Evolutionary conservation across 2,113 vertebrate species (phyloP).

Genomic region (Pelusios castaneus): DNA sequence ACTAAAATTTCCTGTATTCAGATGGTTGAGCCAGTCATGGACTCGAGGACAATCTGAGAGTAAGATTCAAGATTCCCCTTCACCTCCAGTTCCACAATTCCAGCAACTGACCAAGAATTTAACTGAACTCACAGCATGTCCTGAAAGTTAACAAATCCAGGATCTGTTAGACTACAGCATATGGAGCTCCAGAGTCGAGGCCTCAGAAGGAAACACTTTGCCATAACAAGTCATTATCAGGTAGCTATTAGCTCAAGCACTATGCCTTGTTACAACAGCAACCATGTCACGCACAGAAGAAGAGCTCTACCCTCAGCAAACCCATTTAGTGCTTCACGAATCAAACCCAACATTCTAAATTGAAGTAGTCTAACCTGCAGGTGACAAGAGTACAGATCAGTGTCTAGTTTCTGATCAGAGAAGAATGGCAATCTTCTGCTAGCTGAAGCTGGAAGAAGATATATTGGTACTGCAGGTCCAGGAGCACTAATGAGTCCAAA

Average conservation of each 20-base stretch:
- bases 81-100: neutral
- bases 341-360: neutral
- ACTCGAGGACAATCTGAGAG: neutral
- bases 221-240: neutral
- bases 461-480: neutral
- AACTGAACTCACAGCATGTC: neutral
- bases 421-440: neutral
- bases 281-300: neutral
- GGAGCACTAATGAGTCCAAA: neutral
- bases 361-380: neutral
- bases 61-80: neutral
- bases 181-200: neutral
- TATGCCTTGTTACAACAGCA: neutral
- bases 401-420: neutral
- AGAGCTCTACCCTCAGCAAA: neutral
- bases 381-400: neutral
- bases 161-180: neutral
- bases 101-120: neutral
- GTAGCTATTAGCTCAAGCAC: neutral
- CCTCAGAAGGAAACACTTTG: neutral
- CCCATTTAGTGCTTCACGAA: neutral
- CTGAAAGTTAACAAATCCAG: neutral
- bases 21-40: neutral
- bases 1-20: neutral
- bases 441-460: neutral